These are phyloP conservation scores for Epinotia bilunana DNA, from an alignment of 2,888 invertebrate species.

Conservation along the genomic window DNA sequence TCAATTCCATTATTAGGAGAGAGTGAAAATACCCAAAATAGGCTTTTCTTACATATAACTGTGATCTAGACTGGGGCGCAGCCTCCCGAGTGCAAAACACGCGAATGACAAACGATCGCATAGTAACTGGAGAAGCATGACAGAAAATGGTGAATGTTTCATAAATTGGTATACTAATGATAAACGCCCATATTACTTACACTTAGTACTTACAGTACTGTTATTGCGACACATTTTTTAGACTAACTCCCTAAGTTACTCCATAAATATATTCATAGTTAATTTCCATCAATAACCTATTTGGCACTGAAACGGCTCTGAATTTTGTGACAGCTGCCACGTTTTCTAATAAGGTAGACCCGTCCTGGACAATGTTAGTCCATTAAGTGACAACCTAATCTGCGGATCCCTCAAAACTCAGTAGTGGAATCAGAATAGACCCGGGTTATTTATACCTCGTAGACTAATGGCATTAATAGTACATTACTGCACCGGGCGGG, in stretches of 20 bases:
- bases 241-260: not conserved
- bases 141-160: not conserved
- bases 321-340: slow-evolving; percentile 56
- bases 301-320: slow-evolving; percentile 55
- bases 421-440: not conserved
- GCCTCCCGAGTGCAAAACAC: not conserved
- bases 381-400: slow-evolving; percentile 22
- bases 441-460: not conserved
- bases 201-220: too few relatives aligned
- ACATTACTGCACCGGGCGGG: not conserved
- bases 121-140: not conserved
- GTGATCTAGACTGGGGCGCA: too few relatives aligned
- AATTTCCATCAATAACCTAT: slow-evolving; percentile 51
- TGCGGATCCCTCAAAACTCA: slow-evolving; percentile 10
- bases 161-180: not conserved
- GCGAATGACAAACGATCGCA: too few relatives aligned
- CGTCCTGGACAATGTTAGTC: slow-evolving; percentile 32
- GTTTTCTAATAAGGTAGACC: slow-evolving; percentile 48
- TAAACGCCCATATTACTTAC: not conserved
- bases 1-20: too few relatives aligned
- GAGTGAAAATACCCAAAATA: too few relatives aligned
- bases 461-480: not conserved
- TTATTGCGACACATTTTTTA: not conserved
- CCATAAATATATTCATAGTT: slow-evolving; percentile 27
- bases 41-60: too few relatives aligned